Base-by-base conservation (phyloP, 2,113 vertebrate genomes). In the Gadus chalcogrammus region DNA sequence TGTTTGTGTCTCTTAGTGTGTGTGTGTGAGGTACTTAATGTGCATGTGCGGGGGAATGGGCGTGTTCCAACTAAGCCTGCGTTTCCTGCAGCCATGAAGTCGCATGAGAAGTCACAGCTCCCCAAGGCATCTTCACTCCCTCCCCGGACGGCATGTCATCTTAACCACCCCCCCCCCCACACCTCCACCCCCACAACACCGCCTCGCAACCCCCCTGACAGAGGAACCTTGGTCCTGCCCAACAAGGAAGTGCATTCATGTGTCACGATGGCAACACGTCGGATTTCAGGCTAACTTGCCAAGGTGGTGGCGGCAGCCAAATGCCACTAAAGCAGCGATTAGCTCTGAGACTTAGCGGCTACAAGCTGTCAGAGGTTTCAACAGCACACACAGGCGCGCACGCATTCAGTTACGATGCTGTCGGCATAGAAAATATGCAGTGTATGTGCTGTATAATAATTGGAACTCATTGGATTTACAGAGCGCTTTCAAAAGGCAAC, bases 21-120 rank as follows among this genome's bases (percentile, higher is more conserved):
- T 48, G 42, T 48, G 4, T 48, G 42, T 48, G 42, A 48, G 42
- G 42, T 2, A 48, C 6, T 11, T 11, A 9, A 48, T 7, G 31
- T 31, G 31, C 7, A 13, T 48, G 42, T 11, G 42, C 12, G 7
- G 42, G 42, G 56, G 52, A 52, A 64, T 66, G 55, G 38, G 3
- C 20, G 67, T 76, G 69, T 31, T 64, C 76, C 70, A 76, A 71
- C 68, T 74, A 60, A 65, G 16, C 77, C 42, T 48, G 12, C 12
- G 42, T 48, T 13, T 48, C 42, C 42, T 48, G 42, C 42, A 48
- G 42, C 42, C 42, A 9, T 48, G 42, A 11, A 9, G 8, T 48
- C 42, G 8, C 42, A 48, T 9, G 7, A 48, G 42, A 48, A 48
- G 42, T 9, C 42, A 11, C 42, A 48, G 12, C 42, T 48, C 42